Percentiles rank a stretch among this genome's conserved stretches.
These are phyloP conservation scores for Mus caroli DNA, from an alignment of 2,797 vertebrate species.

Conservation along the genomic window DNA sequence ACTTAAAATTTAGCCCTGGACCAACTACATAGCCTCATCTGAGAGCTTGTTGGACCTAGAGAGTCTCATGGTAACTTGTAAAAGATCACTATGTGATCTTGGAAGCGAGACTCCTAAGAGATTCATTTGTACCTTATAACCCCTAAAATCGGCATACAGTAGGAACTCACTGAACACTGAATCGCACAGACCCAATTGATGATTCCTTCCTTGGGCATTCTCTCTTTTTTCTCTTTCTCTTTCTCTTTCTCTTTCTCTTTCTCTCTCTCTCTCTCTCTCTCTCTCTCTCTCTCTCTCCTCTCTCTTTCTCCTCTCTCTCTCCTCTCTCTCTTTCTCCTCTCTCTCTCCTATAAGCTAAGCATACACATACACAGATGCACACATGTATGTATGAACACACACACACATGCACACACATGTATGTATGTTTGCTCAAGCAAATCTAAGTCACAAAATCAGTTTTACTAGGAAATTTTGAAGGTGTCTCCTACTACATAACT, in stretches of 20 bases:
- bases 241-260: background rate
- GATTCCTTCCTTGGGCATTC: background rate
- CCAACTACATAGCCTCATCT: background rate
- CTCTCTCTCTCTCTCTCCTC: background rate
- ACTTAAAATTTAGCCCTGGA: background rate
- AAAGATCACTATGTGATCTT: background rate
- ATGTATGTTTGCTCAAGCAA: background rate
- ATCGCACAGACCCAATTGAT: background rate
- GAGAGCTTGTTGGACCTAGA: background rate
- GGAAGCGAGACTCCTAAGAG: background rate
- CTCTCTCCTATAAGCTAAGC: background rate
- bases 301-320: background rate
- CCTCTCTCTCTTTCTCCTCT: background rate
- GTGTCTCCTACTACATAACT: background rate
- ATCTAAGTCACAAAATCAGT: constrained; percentile 6
- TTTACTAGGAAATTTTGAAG: background rate
- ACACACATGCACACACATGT: background rate
- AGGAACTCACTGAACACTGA: background rate
- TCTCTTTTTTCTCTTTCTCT: background rate
- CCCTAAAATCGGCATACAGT: background rate
- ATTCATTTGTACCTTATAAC: background rate
- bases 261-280: background rate
- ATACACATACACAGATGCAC: background rate
- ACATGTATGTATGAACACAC: background rate
- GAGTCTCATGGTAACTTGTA: background rate